Base-by-base conservation (phyloP, 2,113 vertebrate genomes). In the Peromyscus leucopus region DNA sequence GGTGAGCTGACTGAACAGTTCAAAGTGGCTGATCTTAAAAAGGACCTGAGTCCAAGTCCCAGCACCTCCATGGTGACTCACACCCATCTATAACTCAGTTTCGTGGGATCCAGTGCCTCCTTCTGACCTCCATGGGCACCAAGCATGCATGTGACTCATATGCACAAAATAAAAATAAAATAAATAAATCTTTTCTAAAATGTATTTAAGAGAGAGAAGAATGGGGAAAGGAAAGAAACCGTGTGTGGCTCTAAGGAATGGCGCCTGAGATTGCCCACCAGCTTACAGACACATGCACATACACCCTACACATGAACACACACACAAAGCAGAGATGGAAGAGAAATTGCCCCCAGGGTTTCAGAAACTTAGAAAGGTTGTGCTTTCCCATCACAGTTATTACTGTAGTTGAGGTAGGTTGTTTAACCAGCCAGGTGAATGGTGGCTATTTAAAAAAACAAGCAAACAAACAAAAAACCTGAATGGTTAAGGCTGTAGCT, bases 291-390 rank as follows among this genome's bases (percentile, higher is more conserved):
- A 85, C 16, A 31, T 65, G 61, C 24, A 31, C 59, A 42, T 76
- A 42, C 5, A 46, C 74, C n/a, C 26, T 33, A 36, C 55, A 55
- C 55, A 55, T 13, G 55, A 55, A 10, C 51, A 51, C 48, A 55
- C 28, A 79, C 48, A 80, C 16, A 57, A 19, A 46, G 9, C 67
- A 91, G 48, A 96, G 90, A 93, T 92, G n/a, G 74, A 88, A 90
- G 69, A 89, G 31, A 91, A 65, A 86, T 83, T 63, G 89, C 79
- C 48, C n/a, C 63, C 17, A 74, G 69, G 80, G 28, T 33, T 1
- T 55, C 59, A 5, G 15, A 71, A 96, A 39, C 31, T 85, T 96
- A 87, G 67, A 93, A 95, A 96, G 65, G 11, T 79, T 48, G 33
- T n/a, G 7, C 72, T 96, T 36, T 90, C 67, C 57, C 7, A 36